Evolutionary conservation across 37 sponge, comb jelly and placozoan genomes (phyloP), one percentile per base, ranked within the genome.

Genomic region (Chondrilla cf. caribensis): DNA sequence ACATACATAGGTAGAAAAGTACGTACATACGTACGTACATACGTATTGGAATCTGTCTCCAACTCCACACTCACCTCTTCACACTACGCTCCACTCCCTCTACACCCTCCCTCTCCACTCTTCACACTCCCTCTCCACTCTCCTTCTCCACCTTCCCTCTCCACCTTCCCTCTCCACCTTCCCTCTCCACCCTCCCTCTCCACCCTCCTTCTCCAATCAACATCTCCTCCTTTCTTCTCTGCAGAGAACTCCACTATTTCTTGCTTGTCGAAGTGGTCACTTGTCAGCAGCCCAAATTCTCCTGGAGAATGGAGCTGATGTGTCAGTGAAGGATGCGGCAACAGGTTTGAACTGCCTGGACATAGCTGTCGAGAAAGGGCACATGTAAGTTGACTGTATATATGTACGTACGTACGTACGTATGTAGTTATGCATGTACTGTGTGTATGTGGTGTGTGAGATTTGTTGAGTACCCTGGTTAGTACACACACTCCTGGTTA

Each of bases 311-410:
- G 83, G 81, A 18, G 97, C 97, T 1, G 68, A 87, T 42, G 88
- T 89, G 5, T 54, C 85, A 19, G n/a, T 36, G 3, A 0, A 39
- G 42, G 43, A 73, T 43, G 36, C 38, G 6, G 51, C 84, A 15
- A 67, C 68, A 1, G 85, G 87, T 26, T 31, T 67, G 44, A 96
- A 91, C 60, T 60, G 84, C 40, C 86, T 96, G 7, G 99, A 98
- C 38, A 54, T 93, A 44, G 96, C 96, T 59, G 90, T 96, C 68
- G 92, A 96, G 58, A 90, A 93, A 80, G 94, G 91, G 11, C 91
- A 89, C 70, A 81, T 79, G 91, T 93, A 21, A 73, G 76, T 73
- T 3, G 21, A 22, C 18, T 62, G 29, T 62, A 29, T 7, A 19
- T 62, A n/a, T 62, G 29, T 28, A 62, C 64, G 51, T 47, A 11